phyloP scores from a whole-genome alignment of 2,113 vertebrate genomes.

The Pholis gunnellus region DNA sequence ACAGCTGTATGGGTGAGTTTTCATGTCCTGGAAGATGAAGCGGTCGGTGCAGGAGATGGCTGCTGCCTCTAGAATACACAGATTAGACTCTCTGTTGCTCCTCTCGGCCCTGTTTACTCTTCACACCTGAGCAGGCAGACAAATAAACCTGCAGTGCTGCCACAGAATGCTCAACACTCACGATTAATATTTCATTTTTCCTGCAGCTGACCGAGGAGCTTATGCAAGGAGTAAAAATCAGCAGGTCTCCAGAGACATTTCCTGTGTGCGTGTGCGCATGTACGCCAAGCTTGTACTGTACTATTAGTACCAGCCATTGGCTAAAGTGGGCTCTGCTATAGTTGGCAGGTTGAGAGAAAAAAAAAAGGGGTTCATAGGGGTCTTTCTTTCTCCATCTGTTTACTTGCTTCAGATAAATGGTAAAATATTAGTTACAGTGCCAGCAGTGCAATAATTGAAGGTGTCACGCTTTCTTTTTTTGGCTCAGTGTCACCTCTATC shows the following conservation, averaged over 20 bases:
- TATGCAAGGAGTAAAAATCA: conserved; percentile 69
- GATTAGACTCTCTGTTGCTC: conserved; percentile 57
- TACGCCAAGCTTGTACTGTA: conserved; percentile 30
- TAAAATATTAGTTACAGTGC: conserved; percentile 56
- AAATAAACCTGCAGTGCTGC: conserved; percentile 72
- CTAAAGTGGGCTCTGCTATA: conserved; percentile 37
- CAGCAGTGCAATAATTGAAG: conserved; percentile 44
- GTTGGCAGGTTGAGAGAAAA: conserved; percentile 48
- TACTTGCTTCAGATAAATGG: conserved; percentile 46
- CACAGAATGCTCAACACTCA: conserved; percentile 60
- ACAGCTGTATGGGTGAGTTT: conserved; percentile 45
- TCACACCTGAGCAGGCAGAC: conserved; percentile 74
- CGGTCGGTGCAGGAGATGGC: conserved; percentile 37
- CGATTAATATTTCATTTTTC: conserved; percentile 79
- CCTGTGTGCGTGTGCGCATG: not conserved
- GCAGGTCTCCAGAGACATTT: conserved; percentile 52
- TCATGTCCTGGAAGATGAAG: conserved; percentile 47
- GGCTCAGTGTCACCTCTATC: conserved; percentile 48
- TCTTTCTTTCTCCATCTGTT: conserved; percentile 58
- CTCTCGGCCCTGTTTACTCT: conserved; percentile 65
- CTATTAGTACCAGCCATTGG: conserved; percentile 29
- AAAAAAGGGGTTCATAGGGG: conserved; percentile 37
- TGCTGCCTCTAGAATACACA: conserved; percentile 67
- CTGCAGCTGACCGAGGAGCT: conserved; percentile 67
- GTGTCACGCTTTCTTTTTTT: conserved; percentile 38